phyloP scores from a whole-genome alignment of 2,797 vertebrate genomes.

The Heliangelus exortis region DNA sequence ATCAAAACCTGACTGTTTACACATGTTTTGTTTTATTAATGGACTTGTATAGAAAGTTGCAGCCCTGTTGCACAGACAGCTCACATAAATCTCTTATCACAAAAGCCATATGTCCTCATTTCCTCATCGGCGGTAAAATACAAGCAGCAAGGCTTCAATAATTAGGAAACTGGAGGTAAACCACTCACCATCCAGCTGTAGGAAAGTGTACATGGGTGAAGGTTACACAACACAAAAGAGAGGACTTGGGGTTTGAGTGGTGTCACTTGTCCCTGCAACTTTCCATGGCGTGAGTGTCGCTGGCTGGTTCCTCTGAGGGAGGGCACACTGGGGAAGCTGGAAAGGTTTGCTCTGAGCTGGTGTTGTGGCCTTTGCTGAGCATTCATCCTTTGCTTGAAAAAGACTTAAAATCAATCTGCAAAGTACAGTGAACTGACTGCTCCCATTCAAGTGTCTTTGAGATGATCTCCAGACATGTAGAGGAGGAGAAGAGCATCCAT shows the following conservation, averaged over 20 bases:
- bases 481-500: not conserved
- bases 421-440: not conserved
- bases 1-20: slow-evolving; percentile 63
- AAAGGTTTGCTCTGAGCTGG: not conserved
- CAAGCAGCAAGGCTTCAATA: not conserved
- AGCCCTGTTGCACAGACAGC: slow-evolving; percentile 11
- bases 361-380: not conserved
- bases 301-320: not conserved
- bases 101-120: slow-evolving; percentile 70
- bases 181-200: slow-evolving; percentile 10
- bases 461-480: accelerated
- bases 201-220: slow-evolving; percentile 43
- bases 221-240: slow-evolving; percentile 27
- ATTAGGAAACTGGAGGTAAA: slow-evolving; percentile 68
- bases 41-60: slow-evolving; percentile 60
- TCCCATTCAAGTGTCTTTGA: not conserved
- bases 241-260: not conserved
- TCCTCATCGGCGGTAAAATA: slow-evolving; percentile 38
- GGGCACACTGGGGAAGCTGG: not conserved
- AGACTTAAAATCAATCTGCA: not conserved
- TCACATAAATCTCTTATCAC: slow-evolving; percentile 65
- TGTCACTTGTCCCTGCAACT: not conserved
- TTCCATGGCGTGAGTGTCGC: not conserved
- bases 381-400: not conserved
- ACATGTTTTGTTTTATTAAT: slow-evolving; percentile 60